Evolutionary conservation across 1,140 invertebrate genomes (phyloP).

Genomic region (Drosophila persimilis): DNA sequence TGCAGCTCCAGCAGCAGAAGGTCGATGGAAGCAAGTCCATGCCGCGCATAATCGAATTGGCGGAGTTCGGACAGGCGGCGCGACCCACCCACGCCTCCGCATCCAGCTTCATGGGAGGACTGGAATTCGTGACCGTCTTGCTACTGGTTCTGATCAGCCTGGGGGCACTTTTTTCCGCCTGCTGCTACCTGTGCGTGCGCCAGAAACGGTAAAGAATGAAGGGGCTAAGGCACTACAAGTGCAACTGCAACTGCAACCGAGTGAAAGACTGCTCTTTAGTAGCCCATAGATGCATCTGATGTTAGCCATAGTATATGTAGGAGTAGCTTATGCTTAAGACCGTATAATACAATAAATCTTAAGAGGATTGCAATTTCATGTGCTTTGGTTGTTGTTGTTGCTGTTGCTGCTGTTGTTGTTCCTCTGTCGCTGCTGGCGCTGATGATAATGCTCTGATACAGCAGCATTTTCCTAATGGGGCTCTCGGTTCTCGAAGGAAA

Average conservation of each 20-base stretch:
- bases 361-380: constrained; percentile 43
- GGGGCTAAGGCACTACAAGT: no score
- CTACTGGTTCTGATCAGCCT: constrained; percentile 91
- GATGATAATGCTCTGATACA: constrained; percentile 14
- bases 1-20: constrained; percentile 69
- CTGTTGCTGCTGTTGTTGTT: constrained; percentile 33
- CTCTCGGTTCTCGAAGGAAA: constrained; percentile 25
- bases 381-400: constrained; percentile 51
- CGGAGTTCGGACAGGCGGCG: constrained; percentile 83
- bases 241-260: no score
- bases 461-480: constrained; percentile 14
- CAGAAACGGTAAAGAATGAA: constrained; percentile 85
- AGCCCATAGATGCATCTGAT: constrained; percentile 3
- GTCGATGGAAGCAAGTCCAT: constrained; percentile 55
- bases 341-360: constrained; percentile 56
- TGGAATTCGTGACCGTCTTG: constrained; percentile 91
- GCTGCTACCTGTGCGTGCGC: constrained; percentile 90
- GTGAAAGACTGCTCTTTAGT: constrained; percentile 14
- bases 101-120: constrained; percentile 84
- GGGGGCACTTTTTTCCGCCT: constrained; percentile 89
- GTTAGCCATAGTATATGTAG: constrained; percentile 42
- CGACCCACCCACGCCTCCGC: constrained; percentile 52
- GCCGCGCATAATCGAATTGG: constrained; percentile 85
- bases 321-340: constrained; percentile 41
- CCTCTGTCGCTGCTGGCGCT: constrained; percentile 18